phyloP scores from a whole-genome alignment of 2,888 invertebrate species.

The Apodemia zela region DNA sequence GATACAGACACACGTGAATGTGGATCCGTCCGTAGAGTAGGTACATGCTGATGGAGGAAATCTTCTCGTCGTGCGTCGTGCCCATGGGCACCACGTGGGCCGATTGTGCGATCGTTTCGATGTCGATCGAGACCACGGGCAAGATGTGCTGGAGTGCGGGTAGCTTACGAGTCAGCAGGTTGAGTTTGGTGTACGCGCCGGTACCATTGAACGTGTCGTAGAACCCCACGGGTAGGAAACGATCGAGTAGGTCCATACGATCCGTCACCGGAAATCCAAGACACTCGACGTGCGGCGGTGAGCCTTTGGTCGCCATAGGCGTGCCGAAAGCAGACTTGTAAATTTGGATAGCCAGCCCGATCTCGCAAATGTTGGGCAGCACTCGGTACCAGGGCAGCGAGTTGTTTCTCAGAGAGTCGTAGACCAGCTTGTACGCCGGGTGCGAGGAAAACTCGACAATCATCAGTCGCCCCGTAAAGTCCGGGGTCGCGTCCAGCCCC shows the following conservation, averaged over 20 bases:
- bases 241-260: constrained; percentile 15
- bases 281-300: constrained; percentile 18
- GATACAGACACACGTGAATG: too few relatives aligned
- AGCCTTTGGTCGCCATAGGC: constrained; percentile 16
- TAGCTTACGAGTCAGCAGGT: constrained; percentile 7
- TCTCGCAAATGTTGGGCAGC: constrained; percentile 19
- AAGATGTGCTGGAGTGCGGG: constrained; percentile 12
- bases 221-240: constrained; percentile 14
- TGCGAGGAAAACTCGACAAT: constrained; percentile 17
- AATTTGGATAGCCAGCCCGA: constrained; percentile 19
- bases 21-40: too few relatives aligned
- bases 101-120: constrained; percentile 15
- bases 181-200: constrained; percentile 15
- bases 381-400: constrained; percentile 13
- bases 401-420: constrained; percentile 12
- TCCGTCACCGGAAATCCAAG: constrained; percentile 15
- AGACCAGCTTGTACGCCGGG: constrained; percentile 16
- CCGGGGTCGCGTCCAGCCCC: constrained; percentile 14
- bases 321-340: constrained; percentile 18
- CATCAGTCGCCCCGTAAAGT: constrained; percentile 18
- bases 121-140: constrained; percentile 18
- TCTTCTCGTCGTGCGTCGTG: constrained; percentile 18
- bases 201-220: constrained; percentile 14
- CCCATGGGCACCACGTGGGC: constrained; percentile 16
- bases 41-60: constrained; percentile 17